Evolutionary conservation across 2,888 invertebrate genomes (phyloP), one percentile per base, ranked within the genome.

Genomic region (Parelbella ahira): DNA sequence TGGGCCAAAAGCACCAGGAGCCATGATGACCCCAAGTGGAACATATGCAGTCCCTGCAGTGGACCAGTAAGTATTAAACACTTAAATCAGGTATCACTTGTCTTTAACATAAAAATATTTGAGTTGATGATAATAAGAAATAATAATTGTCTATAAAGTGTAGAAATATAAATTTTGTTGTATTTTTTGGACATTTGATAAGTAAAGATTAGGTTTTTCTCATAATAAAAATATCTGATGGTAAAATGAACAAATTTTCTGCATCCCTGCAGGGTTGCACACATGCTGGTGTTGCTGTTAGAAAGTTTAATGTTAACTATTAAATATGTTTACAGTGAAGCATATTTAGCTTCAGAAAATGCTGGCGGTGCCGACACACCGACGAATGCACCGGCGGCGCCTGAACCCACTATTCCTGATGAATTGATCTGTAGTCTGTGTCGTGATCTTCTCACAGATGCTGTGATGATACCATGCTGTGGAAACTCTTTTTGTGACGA

Each of bases 401-500:
- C 90, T 1, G 93, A 91, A 76, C 90, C 93, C 4, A 92, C 93
- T 59, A 93, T 98, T 39, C 98, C 98, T 0, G 94, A 95, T 50
- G 98, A 98, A 70, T 84, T 99, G 30, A 88, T 96, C 28, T 99
- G 99, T 81, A 93, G 93, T 43, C 91, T 99, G 43, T 99, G 99
- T 77, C 91, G 95, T 36, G 97, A 97, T 74, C 88, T 99, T 23
- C 90, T 98, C 48, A 93, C 93, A 0, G 99, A 99, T 79, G 99
- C 99, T 20, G 98, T 99, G 13, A 94, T 99, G 91, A 97, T 98
- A 71, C 97, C 97, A 0, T 99, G 99, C 73, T 99, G 99, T 78
- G 99, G 98, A 2, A 96, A 96, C 76, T 97, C 97, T 4, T 99
- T 97, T 84, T 99, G 99, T 78, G 98, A 99, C 80, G 98, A 99